Base-by-base conservation (phyloP, 2,888 invertebrate genomes). In the Zhuqinia jingwanae region DNA sequence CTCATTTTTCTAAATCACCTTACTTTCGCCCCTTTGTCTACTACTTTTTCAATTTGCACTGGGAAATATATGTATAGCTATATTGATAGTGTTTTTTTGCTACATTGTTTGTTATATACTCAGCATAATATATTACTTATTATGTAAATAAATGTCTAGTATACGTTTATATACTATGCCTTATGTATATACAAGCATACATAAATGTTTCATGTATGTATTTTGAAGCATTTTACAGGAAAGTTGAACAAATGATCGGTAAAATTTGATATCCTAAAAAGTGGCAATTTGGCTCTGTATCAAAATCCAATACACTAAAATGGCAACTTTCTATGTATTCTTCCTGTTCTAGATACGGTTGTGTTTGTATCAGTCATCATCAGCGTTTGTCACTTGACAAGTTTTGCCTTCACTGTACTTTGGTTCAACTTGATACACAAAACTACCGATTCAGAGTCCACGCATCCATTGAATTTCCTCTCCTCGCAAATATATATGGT, bases 1-100 rank as follows among this genome's bases (percentile, higher is more conserved):
- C 82, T 82, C 82, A 82, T 82, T 82, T 82, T 82, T 82, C 82
- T 82, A 73, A 82, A 82, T 82, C 82, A 73, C 82, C 82, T 73
- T 53, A 56, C 70, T 80, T 80, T 70, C 75, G 56, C 75, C 56
- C 30, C 70, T 25, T 20, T 25, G n/a, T 45, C 68, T 82, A 17
- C 42, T 27, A 53, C 42, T 70, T 70, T 82, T 75, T 82, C 82
- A 82, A 82, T 73, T 82, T 82, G 42, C 56, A n/a, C 15, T 5
- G 10, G 22, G 36, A 53, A 53, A 53, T 53, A 27, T 73, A 13
- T 42, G n/a, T 36, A 75, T 30, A 60, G 25, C 25, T 10, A 20
- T 27, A 20, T 25, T n/a, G n/a, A n/a, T n/a, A n/a, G n/a, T n/a
- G n/a, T n/a, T 3, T 22, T 25, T 60, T 30, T 27, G 60, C 22